phyloP scores from a whole-genome alignment of 2,888 invertebrate genomes.

The Xestia sexstrigata region DNA sequence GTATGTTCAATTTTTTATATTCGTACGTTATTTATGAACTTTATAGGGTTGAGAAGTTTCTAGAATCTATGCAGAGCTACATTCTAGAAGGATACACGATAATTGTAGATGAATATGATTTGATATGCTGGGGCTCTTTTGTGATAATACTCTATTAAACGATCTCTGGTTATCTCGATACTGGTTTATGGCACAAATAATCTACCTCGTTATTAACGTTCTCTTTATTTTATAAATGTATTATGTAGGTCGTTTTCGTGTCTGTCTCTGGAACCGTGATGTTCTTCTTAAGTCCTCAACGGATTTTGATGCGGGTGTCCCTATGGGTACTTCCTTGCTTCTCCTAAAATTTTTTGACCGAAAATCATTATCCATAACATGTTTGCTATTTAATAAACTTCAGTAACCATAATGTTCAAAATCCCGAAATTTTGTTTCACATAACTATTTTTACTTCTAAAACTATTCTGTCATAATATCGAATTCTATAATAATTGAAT shows the following conservation, averaged over 20 bases:
- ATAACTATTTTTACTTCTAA: no score
- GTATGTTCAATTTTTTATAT: slow-evolving; percentile 12
- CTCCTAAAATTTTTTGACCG: no score
- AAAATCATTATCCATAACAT: no score
- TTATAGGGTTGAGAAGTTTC: neutral
- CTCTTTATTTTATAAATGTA: neutral
- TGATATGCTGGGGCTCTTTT: neutral
- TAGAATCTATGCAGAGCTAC: neutral
- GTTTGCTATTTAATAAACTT: no score
- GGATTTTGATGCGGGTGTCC: neutral
- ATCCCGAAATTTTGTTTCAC: no score
- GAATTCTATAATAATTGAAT: no score
- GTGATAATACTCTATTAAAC: neutral
- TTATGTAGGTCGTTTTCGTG: neutral
- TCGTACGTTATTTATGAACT: neutral
- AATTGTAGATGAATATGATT: neutral
- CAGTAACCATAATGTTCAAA: no score
- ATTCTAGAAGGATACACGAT: neutral
- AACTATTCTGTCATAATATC: no score
- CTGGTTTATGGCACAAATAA: neutral
- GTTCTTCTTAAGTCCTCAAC: neutral
- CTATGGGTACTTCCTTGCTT: no score
- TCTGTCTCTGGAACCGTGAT: neutral
- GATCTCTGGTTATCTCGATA: neutral
- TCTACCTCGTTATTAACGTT: neutral